Conservation (phyloP, 2,113 vertebrate genomes). For the Pollimyrus isidori region DNA sequence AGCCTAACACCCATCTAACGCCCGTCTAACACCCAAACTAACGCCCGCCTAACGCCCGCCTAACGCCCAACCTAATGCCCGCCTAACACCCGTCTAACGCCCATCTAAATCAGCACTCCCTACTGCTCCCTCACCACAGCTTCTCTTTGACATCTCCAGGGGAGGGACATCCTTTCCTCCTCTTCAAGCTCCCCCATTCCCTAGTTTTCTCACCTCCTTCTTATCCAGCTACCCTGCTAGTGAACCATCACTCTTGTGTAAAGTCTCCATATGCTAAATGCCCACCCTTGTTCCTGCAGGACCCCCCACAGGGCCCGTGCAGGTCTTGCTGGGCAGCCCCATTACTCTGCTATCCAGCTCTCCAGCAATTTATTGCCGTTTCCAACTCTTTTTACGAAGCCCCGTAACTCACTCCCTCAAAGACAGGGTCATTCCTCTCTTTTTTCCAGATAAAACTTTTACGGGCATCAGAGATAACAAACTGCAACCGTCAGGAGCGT, state of each 20-base stretch:
- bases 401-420: slow-evolving; percentile 46
- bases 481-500: slow-evolving; percentile 40
- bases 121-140: neutral
- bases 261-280: neutral
- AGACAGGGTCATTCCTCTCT: slow-evolving; percentile 51
- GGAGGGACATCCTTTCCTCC: neutral
- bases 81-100: neutral
- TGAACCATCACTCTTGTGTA: neutral
- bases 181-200: neutral
- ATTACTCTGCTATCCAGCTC: slow-evolving; percentile 45
- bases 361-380: slow-evolving; percentile 50
- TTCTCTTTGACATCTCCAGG: neutral
- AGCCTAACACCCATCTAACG: too few species aligned
- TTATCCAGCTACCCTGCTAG: neutral
- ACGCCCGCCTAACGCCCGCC: too few species aligned
- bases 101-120: neutral
- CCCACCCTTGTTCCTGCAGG: neutral
- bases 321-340: neutral
- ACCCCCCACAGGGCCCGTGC: neutral
- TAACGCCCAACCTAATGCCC: too few species aligned
- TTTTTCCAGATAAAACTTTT: slow-evolving; percentile 56
- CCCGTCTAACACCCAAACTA: too few species aligned
- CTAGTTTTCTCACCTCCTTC: neutral
- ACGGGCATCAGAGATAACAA: slow-evolving; percentile 52
- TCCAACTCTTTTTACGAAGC: slow-evolving; percentile 54